A percentile compares a stretch with the other conserved stretches of the same genome.
Conservation (phyloP, 2,113 vertebrate genomes). For the Crotalus horridus region DNA sequence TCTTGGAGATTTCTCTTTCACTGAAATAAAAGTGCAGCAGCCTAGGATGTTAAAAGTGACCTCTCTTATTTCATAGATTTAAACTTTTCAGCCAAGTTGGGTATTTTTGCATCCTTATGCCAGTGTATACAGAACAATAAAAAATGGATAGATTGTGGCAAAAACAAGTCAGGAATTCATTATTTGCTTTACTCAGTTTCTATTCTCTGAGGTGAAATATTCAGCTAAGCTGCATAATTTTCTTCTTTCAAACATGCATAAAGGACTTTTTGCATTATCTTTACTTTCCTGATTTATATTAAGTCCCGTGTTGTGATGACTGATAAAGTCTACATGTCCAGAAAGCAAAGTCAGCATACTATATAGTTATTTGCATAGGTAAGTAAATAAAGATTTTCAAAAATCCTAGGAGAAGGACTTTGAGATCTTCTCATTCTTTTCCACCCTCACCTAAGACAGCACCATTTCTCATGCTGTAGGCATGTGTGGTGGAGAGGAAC, state of each 20-base stretch:
- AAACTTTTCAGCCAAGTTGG: not conserved
- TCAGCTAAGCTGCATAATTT: not conserved
- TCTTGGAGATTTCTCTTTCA: not conserved
- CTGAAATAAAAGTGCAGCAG: not conserved
- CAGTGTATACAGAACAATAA: not conserved
- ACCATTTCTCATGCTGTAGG: constrained; percentile 2
- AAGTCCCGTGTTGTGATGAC: not conserved
- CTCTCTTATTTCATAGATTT: not conserved
- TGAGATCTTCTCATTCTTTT: not conserved
- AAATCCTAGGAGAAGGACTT: constrained; percentile 16
- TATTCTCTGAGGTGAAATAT: not conserved
- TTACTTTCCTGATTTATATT: not conserved
- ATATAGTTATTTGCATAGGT: not conserved
- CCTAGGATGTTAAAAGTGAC: not conserved
- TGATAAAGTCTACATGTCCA: constrained; percentile 17
- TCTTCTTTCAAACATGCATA: not conserved
- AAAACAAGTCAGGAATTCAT: not conserved
- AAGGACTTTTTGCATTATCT: not conserved
- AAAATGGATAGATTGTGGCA: not conserved
- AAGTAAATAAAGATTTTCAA: constrained; percentile 22
- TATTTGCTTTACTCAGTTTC: not conserved
- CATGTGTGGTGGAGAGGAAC: constrained; percentile 18
- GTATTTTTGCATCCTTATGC: not conserved
- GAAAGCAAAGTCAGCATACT: not conserved
- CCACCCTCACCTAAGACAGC: constrained; percentile 8